Evolutionary conservation across 2,888 invertebrate genomes (phyloP).

Genomic region (Nebria salina): DNA sequence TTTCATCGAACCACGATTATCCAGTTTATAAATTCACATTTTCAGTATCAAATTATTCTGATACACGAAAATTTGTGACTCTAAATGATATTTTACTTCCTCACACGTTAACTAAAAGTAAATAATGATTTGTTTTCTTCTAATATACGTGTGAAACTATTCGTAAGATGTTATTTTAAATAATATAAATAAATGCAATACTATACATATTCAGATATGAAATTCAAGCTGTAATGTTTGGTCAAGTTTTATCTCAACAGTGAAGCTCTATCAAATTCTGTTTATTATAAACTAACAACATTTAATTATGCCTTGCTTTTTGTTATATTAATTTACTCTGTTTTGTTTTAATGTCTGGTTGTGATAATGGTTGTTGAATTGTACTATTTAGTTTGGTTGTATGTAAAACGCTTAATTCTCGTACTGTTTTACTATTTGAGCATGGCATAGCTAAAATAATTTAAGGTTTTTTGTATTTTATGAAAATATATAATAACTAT

Average conservation of each 20-base stretch:
- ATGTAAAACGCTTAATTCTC: background rate
- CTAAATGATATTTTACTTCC: background rate
- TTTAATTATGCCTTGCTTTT: background rate
- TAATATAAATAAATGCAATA: background rate
- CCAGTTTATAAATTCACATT: background rate
- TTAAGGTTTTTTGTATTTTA: too few species aligned
- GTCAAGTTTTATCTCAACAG: background rate
- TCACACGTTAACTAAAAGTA: background rate
- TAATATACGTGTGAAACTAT: too few species aligned
- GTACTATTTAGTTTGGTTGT: background rate
- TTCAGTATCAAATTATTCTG: background rate
- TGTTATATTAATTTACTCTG: slow-evolving; percentile 13
- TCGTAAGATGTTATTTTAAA: background rate
- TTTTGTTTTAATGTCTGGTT: background rate
- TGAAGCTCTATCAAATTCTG: background rate
- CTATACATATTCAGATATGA: background rate
- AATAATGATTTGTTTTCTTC: background rate
- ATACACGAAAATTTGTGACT: background rate
- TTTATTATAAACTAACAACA: background rate
- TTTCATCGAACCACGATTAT: background rate
- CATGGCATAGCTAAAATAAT: background rate
- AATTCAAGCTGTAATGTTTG: background rate
- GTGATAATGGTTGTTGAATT: background rate
- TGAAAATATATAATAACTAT: too few species aligned
- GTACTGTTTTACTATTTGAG: background rate